Evolutionary conservation across 1,140 invertebrate genomes (phyloP), one percentile per base, ranked within the genome.

Genomic region (Protaetia brevitarsis): DNA sequence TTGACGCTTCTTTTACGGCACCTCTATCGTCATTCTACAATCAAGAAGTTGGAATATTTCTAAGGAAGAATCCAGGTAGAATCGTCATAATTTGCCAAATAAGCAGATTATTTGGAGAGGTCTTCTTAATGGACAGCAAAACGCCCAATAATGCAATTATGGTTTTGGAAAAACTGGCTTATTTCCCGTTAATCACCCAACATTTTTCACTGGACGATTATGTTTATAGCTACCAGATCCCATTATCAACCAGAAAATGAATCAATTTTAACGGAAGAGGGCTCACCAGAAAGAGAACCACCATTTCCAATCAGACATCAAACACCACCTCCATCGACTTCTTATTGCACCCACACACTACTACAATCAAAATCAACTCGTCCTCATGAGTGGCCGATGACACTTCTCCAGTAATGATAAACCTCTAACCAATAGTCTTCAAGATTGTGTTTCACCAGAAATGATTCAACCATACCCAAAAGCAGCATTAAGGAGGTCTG

Each of bases 131-230:
- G n/a, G n/a, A n/a, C n/a, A n/a, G n/a, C n/a, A n/a, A n/a, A 64
- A 59, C 10, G 64, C 59, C 67, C 45, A 6, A 60, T 56, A 77
- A 67, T 64, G 71, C 73, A 11, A 69, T 78, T 7, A 76, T 76
- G n/a, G n/a, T n/a, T n/a, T n/a, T n/a, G n/a, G n/a, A n/a, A n/a
- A n/a, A n/a, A n/a, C n/a, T 63, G 69, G 71, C 26, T 69, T 73
- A 67, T 72, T 57, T 67, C 68, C 71, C 26, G 64, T 72, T 60
- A 69, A 72, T 66, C 36, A 59, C 19, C n/a, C 13, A n/a, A 27
- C 68, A 19, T 63, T 67, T 27, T 71, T 71, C 45, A 64, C 64
- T 58, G n/a, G 62, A 72, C n/a, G 63, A 56, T n/a, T 56, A 67
- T 69, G 65, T 72, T 65, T 58, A 61, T 72, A 57, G 45, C 73